Percentiles rank a stretch among this genome's conserved stretches.
Conservation (phyloP, 2,888 invertebrate species). For the Thelaira solivaga region DNA sequence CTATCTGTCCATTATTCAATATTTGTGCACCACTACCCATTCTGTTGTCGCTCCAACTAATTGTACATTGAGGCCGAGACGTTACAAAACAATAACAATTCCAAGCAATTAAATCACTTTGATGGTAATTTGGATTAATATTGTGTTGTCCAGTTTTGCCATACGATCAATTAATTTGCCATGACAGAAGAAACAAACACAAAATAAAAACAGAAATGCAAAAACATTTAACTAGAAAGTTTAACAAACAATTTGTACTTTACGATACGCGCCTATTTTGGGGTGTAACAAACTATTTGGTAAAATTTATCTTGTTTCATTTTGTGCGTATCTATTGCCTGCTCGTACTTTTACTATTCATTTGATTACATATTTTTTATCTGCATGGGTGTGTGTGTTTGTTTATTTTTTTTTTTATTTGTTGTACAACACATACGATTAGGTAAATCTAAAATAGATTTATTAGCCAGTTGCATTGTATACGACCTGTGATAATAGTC, state of each 20-base stretch:
- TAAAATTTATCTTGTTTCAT: constrained; percentile 23
- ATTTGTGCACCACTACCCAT: constrained; percentile 5
- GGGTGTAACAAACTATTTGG: too few relatives aligned
- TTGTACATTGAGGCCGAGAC: constrained; percentile 26
- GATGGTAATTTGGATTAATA: constrained; percentile 78
- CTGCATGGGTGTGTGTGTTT: constrained; percentile 10
- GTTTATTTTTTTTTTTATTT: constrained; percentile 54
- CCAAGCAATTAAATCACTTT: constrained; percentile 78
- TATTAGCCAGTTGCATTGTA: constrained; percentile 67
- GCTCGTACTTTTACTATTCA: constrained; percentile 18
- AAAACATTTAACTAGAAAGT: constrained; percentile 15
- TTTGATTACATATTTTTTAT: neutral
- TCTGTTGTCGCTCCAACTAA: neutral
- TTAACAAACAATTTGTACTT: neutral
- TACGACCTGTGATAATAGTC: constrained; percentile 66
- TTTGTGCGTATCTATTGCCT: constrained; percentile 39
- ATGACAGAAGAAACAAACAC: constrained; percentile 19
- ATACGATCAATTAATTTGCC: constrained; percentile 75
- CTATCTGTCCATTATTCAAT: constrained; percentile 49
- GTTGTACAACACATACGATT: constrained; percentile 62
- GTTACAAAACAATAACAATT: constrained; percentile 69
- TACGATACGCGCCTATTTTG: neutral
- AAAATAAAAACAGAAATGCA: constrained; percentile 1
- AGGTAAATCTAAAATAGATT: constrained; percentile 68
- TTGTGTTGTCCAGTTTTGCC: constrained; percentile 73